Evolutionary conservation across 2,797 vertebrate genomes (phyloP).

Genomic region (Dicrostonyx torquatus): DNA sequence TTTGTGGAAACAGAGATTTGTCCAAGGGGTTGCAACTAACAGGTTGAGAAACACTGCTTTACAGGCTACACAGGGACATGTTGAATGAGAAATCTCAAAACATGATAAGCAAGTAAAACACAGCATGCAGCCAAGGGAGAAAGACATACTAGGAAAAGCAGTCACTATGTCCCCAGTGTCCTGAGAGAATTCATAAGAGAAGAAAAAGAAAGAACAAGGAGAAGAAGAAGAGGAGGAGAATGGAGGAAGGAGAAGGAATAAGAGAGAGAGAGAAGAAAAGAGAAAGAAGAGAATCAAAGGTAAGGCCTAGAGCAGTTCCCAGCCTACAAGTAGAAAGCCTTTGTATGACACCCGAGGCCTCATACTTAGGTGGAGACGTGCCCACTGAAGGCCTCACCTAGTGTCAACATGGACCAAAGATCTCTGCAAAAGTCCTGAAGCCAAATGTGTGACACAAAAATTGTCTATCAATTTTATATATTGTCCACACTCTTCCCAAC

Average conservation of each 20-base stretch:
- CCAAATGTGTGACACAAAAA: background rate
- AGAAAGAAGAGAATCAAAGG: constrained; percentile 29
- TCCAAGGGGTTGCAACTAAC: background rate
- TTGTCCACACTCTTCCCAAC: background rate
- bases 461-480: constrained; percentile 22
- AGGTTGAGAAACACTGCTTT: background rate
- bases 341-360: background rate
- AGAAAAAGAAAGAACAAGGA: background rate
- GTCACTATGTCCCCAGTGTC: background rate
- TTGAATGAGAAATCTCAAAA: background rate
- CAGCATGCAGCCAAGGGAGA: background rate
- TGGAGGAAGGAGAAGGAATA: too few relatives aligned
- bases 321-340: background rate
- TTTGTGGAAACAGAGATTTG: background rate
- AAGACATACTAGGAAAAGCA: background rate
- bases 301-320: background rate
- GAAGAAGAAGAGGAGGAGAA: background rate
- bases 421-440: constrained; percentile 8
- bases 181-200: background rate
- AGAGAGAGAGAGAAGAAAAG: background rate
- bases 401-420: background rate
- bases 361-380: background rate
- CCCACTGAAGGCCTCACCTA: background rate
- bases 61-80: background rate
- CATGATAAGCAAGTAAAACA: background rate